Conservation (phyloP, 2,113 vertebrate genomes). For the Mirza zaza region DNA sequence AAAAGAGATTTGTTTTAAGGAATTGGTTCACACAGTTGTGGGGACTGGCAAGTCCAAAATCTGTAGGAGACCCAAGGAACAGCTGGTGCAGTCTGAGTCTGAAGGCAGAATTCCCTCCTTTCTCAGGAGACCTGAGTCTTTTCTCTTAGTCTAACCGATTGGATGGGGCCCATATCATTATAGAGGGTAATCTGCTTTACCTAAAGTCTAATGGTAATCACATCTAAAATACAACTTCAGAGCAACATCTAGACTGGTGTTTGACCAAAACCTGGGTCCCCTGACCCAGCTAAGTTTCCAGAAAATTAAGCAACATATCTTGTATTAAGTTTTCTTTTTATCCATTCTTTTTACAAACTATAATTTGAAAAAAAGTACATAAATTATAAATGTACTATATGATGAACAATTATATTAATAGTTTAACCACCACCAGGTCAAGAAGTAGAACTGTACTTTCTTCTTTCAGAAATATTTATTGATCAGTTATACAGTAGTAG, state of each 20-base stretch:
- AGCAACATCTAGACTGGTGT: neutral
- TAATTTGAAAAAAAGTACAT: constrained; percentile 34
- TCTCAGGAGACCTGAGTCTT: neutral
- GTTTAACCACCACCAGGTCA: neutral
- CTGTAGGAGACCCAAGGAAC: neutral
- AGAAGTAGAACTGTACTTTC: constrained; percentile 19
- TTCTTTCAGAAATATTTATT: constrained; percentile 46
- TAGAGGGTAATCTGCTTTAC: neutral
- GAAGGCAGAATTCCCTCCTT: constrained; percentile 30
- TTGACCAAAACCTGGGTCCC: neutral
- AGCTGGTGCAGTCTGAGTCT: neutral
- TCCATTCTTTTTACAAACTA: constrained; percentile 3
- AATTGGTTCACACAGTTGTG: neutral
- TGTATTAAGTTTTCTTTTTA: constrained; percentile 34
- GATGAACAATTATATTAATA: constrained; percentile 13
- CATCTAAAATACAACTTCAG: neutral
- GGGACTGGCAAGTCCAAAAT: neutral
- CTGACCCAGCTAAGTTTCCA: neutral
- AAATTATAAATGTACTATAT: neutral
- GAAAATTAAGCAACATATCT: constrained; percentile 24
- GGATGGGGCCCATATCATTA: neutral
- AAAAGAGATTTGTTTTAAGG: neutral
- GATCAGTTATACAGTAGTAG: constrained; percentile 14
- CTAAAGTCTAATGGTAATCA: constrained; percentile 8
- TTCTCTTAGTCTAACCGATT: neutral